phyloP scores from a whole-genome alignment of 2,888 invertebrate species.

The Cryptophagus acutangulus region DNA sequence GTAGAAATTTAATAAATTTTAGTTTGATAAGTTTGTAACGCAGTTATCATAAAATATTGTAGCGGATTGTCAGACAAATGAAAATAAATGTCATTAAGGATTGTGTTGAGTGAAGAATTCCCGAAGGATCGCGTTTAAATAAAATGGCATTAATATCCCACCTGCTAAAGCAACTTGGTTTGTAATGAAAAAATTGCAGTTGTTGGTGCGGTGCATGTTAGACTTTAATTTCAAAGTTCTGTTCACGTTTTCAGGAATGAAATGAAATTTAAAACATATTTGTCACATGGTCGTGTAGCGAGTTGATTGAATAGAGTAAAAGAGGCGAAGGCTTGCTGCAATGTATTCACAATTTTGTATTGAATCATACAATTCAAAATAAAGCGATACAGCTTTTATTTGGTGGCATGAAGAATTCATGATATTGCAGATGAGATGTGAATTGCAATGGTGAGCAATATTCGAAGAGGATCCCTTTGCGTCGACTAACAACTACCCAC shows the following conservation, averaged over 20 bases:
- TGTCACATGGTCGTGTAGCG: slow-evolving; percentile 5
- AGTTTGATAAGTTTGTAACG: no score
- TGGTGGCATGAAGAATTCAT: slow-evolving; percentile 41
- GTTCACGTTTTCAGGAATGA: slow-evolving; percentile 2
- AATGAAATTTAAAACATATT: slow-evolving; percentile 1
- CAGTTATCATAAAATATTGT: no score
- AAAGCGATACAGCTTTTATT: slow-evolving; percentile 37
- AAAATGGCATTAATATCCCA: no score
- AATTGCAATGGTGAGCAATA: slow-evolving; percentile 40
- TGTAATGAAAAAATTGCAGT: no score
- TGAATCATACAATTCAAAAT: slow-evolving; percentile 35
- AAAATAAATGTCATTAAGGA: no score
- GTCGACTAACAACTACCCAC: slow-evolving; percentile 22
- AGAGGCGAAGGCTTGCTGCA: slow-evolving; percentile 6
- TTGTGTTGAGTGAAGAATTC: no score
- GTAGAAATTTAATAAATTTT: no score
- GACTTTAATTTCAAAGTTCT: background rate
- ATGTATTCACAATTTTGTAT: slow-evolving; percentile 22
- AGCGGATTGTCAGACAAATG: no score
- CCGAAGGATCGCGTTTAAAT: no score
- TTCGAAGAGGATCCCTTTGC: slow-evolving; percentile 30
- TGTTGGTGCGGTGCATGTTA: no score
- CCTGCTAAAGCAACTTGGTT: no score
- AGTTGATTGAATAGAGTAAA: slow-evolving; percentile 9
- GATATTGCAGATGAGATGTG: slow-evolving; percentile 43